Conservation (phyloP, 2,888 invertebrate genomes). For the Drosophila infuscata region DNA sequence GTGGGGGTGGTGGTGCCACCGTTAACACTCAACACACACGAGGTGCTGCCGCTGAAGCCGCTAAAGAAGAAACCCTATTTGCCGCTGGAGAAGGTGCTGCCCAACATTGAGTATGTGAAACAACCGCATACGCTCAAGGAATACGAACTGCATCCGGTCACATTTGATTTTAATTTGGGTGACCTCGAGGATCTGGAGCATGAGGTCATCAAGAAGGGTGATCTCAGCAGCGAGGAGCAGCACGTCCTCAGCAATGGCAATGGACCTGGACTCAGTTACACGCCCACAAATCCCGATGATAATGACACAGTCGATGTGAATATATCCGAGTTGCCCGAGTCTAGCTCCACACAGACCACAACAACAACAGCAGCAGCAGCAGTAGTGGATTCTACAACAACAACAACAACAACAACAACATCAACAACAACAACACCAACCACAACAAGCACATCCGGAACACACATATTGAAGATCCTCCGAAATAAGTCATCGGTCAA, state of each 20-base stretch:
- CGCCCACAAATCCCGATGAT: constrained; percentile 64
- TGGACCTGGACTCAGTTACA: constrained; percentile 46
- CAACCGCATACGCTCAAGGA: constrained; percentile 77
- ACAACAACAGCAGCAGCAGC: constrained; percentile 41
- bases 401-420: constrained; percentile 10
- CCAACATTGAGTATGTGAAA: constrained; percentile 74
- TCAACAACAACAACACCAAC: constrained; percentile 24
- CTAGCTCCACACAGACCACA: constrained; percentile 30
- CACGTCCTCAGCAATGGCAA: constrained; percentile 74
- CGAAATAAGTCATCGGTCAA: constrained; percentile 76
- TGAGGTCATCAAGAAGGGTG: constrained; percentile 81
- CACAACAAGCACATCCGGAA: constrained; percentile 52
- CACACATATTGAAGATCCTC: constrained; percentile 82
- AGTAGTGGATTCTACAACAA: neutral
- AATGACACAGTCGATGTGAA: constrained; percentile 61
- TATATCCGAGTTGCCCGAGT: constrained; percentile 49
- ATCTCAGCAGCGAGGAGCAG: constrained; percentile 80
- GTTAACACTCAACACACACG: constrained; percentile 77
- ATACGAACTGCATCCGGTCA: constrained; percentile 82
- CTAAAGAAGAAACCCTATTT: constrained; percentile 82
- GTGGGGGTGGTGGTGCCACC: constrained; percentile 59
- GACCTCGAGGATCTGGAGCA: constrained; percentile 84
- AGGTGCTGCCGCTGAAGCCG: constrained; percentile 76
- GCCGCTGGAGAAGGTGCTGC: constrained; percentile 74
- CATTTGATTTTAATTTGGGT: constrained; percentile 84